Percentiles rank a stretch among this genome's conserved stretches.
These are phyloP conservation scores for Sigmodon hispidus DNA, from an alignment of 2,113 vertebrate genomes.

Conservation along the genomic window DNA sequence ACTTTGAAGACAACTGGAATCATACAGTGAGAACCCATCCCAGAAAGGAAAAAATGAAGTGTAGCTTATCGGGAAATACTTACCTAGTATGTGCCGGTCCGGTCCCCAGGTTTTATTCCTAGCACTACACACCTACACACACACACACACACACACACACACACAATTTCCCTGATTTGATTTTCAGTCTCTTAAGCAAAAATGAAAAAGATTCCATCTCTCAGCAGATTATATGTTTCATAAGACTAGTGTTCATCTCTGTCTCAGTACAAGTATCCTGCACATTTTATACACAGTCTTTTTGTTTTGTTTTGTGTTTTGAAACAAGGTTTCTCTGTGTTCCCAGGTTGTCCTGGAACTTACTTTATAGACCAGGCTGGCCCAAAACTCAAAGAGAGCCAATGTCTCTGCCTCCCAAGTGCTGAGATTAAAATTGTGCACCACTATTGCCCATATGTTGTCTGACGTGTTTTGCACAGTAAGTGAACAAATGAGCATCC, in stretches of 20 bases:
- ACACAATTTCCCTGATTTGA: neutral
- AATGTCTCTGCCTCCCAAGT: neutral
- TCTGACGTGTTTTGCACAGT: too few species aligned
- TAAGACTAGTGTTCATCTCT: neutral
- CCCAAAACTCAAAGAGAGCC: neutral
- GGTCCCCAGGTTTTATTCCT: neutral
- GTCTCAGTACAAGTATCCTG: neutral
- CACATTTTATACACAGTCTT: neutral
- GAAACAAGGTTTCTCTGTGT: neutral
- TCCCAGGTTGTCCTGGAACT: neutral
- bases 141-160: neutral
- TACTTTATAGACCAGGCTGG: neutral
- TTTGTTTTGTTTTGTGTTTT: neutral
- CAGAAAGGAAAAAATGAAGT: neutral
- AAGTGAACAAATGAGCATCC: neutral
- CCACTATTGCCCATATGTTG: too few species aligned
- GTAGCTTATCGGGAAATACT: neutral
- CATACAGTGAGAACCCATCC: neutral
- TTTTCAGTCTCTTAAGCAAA: conserved; percentile 35
- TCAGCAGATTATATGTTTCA: neutral
- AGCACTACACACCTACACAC: neutral
- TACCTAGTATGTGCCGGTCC: neutral
- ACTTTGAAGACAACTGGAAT: neutral
- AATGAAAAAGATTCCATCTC: neutral
- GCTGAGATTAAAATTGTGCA: neutral